Evolutionary conservation across 2,113 vertebrate genomes (phyloP).

Genomic region (Corvus cornix): DNA sequence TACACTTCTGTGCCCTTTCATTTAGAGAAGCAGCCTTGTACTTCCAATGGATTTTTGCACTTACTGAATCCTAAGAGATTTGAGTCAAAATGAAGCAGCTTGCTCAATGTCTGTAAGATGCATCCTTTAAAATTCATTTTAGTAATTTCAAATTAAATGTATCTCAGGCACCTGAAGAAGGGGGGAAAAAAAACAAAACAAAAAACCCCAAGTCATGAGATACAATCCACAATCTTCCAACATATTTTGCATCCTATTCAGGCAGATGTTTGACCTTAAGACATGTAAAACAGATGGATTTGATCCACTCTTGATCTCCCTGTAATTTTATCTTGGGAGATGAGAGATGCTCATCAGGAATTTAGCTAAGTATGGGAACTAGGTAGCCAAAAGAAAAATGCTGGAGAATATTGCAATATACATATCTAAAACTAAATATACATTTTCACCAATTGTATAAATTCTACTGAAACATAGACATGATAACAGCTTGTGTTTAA

Average conservation of each 20-base stretch:
- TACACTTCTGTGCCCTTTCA: background rate
- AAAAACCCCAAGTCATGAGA: background rate
- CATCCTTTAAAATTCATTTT: background rate
- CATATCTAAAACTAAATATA: background rate
- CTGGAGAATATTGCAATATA: background rate
- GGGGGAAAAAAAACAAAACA: background rate
- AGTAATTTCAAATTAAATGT: background rate
- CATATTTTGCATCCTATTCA: background rate
- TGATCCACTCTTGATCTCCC: background rate
- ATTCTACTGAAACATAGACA: background rate
- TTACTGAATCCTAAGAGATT: background rate
- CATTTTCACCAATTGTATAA: background rate
- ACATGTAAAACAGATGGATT: slow-evolving; percentile 7
- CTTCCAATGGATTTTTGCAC: background rate
- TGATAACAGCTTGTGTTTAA: background rate
- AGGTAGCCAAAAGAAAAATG: background rate
- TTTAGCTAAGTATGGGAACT: background rate
- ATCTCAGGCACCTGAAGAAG: background rate
- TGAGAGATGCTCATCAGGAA: background rate
- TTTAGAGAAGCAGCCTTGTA: background rate
- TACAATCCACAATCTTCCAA: background rate
- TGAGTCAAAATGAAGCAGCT: background rate
- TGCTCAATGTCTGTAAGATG: background rate
- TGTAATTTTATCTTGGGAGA: background rate
- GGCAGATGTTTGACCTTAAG: slow-evolving; percentile 40